Conservation (phyloP, 1,140 invertebrate species). For the Lamellibrachia luymesi region DNA sequence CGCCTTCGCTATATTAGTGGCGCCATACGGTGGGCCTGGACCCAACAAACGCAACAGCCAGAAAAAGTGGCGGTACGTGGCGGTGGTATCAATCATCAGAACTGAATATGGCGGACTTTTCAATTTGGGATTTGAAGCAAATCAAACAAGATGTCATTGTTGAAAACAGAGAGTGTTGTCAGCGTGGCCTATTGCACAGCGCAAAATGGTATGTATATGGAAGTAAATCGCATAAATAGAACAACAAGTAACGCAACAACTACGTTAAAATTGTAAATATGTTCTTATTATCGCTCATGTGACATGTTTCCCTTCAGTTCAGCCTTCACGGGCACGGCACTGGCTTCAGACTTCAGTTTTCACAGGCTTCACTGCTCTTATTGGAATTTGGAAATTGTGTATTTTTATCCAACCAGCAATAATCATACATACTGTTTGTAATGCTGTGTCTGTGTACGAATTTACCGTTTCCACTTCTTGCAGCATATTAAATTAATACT, state of each 20-base stretch:
- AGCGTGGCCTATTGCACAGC: slow-evolving; percentile 9
- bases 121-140: slow-evolving; percentile 14
- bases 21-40: too few species aligned
- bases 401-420: too few species aligned
- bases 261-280: not conserved
- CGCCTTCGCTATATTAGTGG: too few species aligned
- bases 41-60: not conserved
- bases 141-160: not conserved
- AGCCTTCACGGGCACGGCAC: too few species aligned
- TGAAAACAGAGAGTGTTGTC: not conserved
- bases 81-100: not conserved
- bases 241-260: not conserved
- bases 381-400: too few species aligned
- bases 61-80: not conserved
- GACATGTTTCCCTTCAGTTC: not conserved
- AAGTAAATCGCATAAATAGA: not conserved
- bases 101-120: slow-evolving; percentile 11
- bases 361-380: too few species aligned
- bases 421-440: too few species aligned
- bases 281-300: not conserved
- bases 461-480: too few species aligned
- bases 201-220: not conserved
- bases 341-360: too few species aligned
- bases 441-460: too few species aligned
- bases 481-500: too few species aligned